Evolutionary conservation across 2,888 invertebrate genomes (phyloP), one percentile per base, ranked within the genome.

Genomic region (Mayetiola destructor): DNA sequence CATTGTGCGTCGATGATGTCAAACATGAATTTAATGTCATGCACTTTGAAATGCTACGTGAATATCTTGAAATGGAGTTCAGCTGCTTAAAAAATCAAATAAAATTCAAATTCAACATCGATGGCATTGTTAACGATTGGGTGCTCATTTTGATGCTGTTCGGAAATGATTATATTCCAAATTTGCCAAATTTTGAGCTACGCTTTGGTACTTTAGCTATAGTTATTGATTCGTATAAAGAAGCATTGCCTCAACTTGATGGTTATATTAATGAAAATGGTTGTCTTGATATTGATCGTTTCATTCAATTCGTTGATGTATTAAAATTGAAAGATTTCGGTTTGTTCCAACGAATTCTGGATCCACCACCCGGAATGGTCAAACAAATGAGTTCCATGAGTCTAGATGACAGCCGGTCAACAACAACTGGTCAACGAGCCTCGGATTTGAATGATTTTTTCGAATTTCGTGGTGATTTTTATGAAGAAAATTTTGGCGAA

Each of bases 91-190:
- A 82, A 66, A 76, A 77, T 18, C 52, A 55, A 55, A 67, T 90
- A 8, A 74, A 80, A 0, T 91, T 95, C 70, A 71, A 75, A 1
- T 95, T 81, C 69, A 85, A 94, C 69, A 77, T 95, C 63, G 93
- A 96, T 67, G 83, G 83, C 61, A 80, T 99, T 57, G 91, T 97
- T 23, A 97, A 99, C 68, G 97, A 99, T 71, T 99, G 97, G 96
- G 86, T 97, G 23, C 71, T 97, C 16, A 92, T 97, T 92, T 92
- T 94, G 1, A 96, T 96, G 69, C 74, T 97, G 21, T 90, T 97
- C 12, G 97, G 97, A 61, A 99, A 99, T 68, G 97, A 99, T 73
- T 99, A 99, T 72, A 89, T 99, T 65, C 97, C 97, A 1, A 83
- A 95, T 75, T 76, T 97, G 61, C 97, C 97, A 2, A 85, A 93